These are phyloP conservation scores for Phocoena sinus DNA, from an alignment of 2,113 vertebrate species.

Conservation along the genomic window DNA sequence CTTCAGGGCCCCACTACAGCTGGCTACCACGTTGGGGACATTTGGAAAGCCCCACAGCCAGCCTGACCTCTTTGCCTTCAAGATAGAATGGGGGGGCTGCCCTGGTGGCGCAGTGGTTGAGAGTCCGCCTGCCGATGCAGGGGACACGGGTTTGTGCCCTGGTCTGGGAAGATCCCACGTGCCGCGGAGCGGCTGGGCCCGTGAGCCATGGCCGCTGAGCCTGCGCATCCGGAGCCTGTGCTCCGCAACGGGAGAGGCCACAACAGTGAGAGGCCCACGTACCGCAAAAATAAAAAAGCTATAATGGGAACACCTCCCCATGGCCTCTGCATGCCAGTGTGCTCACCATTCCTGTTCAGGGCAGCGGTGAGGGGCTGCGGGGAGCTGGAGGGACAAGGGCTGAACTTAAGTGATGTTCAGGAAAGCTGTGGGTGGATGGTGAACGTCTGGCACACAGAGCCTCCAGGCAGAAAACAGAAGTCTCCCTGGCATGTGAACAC, in stretches of 20 bases:
- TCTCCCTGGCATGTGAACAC: background rate
- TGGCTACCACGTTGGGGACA: background rate
- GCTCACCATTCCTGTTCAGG: background rate
- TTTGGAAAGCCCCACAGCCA: background rate
- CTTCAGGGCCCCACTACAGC: background rate
- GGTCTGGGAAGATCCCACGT: no score
- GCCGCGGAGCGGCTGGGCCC: no score
- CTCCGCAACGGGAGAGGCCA: no score
- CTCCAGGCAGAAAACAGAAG: background rate
- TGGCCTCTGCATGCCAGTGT: background rate
- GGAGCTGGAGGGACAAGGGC: fast-evolving
- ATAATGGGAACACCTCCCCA: background rate
- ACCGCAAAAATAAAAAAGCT: background rate
- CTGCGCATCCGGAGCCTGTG: no score
- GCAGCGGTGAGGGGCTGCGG: background rate
- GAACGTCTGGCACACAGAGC: background rate
- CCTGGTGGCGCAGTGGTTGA: no score
- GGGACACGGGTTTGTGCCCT: no score
- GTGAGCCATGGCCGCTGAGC: no score
- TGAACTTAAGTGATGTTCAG: background rate
- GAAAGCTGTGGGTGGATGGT: background rate
- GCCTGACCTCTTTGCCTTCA: background rate
- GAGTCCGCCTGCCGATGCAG: no score
- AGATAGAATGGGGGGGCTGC: no score
- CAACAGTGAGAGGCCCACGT: no score